phyloP scores from a whole-genome alignment of 1,140 invertebrate genomes.

The Bombus pascuorum region DNA sequence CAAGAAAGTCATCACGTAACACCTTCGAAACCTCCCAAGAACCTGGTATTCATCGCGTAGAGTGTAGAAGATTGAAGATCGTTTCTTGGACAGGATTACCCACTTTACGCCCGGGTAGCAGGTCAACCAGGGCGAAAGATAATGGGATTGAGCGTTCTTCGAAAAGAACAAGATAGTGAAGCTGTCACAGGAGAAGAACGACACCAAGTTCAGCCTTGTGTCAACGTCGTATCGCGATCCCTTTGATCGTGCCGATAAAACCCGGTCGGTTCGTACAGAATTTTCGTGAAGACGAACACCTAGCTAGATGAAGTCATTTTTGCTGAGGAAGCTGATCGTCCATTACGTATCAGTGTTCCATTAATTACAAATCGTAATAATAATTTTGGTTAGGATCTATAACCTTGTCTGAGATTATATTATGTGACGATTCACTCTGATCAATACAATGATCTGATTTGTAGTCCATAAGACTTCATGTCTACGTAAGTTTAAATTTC shows the following conservation, averaged over 20 bases:
- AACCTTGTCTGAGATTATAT: no score
- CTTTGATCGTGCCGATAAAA: conserved; percentile 65
- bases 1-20: background rate
- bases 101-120: conserved; percentile 72
- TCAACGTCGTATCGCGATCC: conserved; percentile 47
- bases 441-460: background rate
- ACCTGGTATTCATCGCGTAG: conserved; percentile 64
- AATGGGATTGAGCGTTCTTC: conserved; percentile 68
- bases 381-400: no score
- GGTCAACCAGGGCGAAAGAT: conserved; percentile 68
- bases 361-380: background rate
- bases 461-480: background rate
- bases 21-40: background rate
- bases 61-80: conserved; percentile 63
- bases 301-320: background rate
- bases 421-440: background rate
- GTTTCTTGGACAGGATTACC: conserved; percentile 74
- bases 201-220: conserved; percentile 44
- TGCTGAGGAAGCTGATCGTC: background rate
- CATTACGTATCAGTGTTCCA: background rate
- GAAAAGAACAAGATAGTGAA: conserved; percentile 73
- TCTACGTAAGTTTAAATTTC: no score
- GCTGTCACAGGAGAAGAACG: conserved; percentile 72
- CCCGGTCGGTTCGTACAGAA: background rate
- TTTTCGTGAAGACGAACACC: conserved; percentile 28